These are phyloP conservation scores for Heliangelus exortis DNA, from an alignment of 2,797 vertebrate species.

Conservation along the genomic window DNA sequence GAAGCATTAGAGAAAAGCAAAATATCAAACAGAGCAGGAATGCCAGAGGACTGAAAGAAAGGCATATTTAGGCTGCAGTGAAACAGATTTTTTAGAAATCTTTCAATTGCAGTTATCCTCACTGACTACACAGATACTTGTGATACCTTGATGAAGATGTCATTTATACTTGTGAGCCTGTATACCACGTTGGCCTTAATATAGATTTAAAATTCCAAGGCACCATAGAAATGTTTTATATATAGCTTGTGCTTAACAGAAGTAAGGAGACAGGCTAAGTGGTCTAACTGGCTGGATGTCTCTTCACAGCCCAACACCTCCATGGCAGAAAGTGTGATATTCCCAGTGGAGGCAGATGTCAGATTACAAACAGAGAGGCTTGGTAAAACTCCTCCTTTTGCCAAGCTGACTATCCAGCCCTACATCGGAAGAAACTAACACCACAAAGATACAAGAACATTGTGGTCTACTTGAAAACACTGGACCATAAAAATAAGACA, in stretches of 20 bases:
- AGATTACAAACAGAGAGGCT: neutral
- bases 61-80: neutral
- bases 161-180: fast-evolving
- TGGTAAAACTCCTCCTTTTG: neutral
- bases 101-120: neutral
- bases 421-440: neutral
- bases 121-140: neutral
- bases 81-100: neutral
- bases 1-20: conserved; percentile 22
- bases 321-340: neutral
- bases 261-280: neutral
- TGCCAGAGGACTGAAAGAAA: neutral
- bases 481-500: neutral
- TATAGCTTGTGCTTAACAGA: neutral
- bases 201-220: neutral
- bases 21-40: conserved; percentile 29
- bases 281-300: neutral
- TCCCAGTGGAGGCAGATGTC: neutral
- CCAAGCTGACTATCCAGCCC: neutral
- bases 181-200: neutral
- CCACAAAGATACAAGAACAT: neutral
- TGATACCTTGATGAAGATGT: neutral
- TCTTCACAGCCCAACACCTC: neutral
- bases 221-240: neutral
- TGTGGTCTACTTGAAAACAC: neutral